These are phyloP conservation scores for Oncopeltus fasciatus DNA, from an alignment of 1,140 invertebrate genomes.

Conservation along the genomic window DNA sequence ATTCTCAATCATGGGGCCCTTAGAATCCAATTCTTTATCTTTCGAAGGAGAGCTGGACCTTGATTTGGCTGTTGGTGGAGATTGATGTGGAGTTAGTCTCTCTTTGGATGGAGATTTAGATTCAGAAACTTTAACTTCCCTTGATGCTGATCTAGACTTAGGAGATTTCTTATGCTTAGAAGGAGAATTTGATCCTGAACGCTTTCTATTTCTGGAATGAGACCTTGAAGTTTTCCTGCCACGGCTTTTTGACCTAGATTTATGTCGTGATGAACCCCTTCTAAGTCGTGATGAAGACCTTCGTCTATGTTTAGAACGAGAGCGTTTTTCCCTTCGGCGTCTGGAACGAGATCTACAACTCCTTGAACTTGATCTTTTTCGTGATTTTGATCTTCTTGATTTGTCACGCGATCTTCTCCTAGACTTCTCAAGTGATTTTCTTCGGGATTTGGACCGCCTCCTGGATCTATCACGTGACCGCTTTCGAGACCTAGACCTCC, in stretches of 20 bases:
- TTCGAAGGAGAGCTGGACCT: background rate
- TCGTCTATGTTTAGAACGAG: background rate
- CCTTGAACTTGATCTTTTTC: conserved; percentile 26
- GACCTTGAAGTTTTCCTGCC: background rate
- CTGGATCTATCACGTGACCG: background rate
- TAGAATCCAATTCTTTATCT: background rate
- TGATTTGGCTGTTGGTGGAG: background rate
- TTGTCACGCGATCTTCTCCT: too few relatives aligned
- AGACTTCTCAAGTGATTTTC: conserved; percentile 30
- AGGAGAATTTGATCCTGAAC: background rate
- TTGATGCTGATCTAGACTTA: background rate
- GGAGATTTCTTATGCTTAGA: background rate
- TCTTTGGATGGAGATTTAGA: background rate
- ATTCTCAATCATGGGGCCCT: too few relatives aligned
- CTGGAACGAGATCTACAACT: conserved; percentile 19
- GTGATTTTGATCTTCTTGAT: conserved; percentile 3
- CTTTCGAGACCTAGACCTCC: conserved; percentile 27
- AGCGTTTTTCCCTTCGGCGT: background rate
- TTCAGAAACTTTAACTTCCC: background rate
- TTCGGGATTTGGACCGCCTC: too few relatives aligned
- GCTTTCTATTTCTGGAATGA: background rate
- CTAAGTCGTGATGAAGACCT: too few relatives aligned
- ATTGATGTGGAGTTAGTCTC: background rate
- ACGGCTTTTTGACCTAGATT: too few relatives aligned
- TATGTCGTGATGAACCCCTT: too few relatives aligned